These are phyloP conservation scores for Harmothoe impar DNA, from an alignment of 2,888 invertebrate species.

Conservation along the genomic window DNA sequence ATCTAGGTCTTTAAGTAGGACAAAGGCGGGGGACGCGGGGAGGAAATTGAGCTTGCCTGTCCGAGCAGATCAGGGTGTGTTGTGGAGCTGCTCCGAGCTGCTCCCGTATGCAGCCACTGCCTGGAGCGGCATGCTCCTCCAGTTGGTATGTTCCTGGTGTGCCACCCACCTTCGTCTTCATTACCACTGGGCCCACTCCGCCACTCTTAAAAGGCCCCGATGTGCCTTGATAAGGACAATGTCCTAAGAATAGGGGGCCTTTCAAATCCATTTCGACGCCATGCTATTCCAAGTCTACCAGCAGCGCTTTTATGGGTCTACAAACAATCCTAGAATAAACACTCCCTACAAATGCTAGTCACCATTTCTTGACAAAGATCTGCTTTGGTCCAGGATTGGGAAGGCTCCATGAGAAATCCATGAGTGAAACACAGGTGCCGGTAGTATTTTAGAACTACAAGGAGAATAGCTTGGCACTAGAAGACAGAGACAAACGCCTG, in stretches of 20 bases:
- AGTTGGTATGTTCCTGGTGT: neutral
- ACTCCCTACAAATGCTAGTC: no score
- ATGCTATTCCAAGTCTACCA: no score
- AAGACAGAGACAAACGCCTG: neutral
- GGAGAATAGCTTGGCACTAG: neutral
- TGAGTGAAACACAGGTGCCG: no score
- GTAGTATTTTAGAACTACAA: no score
- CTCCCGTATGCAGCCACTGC: neutral
- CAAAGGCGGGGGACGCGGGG: neutral
- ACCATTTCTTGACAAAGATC: no score
- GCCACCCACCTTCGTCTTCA: neutral
- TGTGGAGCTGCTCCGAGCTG: neutral
- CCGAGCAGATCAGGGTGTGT: neutral
- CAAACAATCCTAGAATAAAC: no score
- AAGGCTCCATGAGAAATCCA: no score
- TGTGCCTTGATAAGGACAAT: neutral
- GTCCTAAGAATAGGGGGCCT: neutral
- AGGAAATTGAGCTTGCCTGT: conserved; percentile 26
- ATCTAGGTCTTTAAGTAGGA: conserved; percentile 20
- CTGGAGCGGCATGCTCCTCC: conserved; percentile 1
- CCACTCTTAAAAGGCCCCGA: neutral
- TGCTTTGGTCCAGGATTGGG: no score
- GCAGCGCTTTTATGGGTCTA: no score
- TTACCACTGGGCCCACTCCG: conserved; percentile 1
- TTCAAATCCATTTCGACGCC: neutral